Evolutionary conservation across 2,888 invertebrate genomes (phyloP).

Genomic region (Myopa testacea): DNA sequence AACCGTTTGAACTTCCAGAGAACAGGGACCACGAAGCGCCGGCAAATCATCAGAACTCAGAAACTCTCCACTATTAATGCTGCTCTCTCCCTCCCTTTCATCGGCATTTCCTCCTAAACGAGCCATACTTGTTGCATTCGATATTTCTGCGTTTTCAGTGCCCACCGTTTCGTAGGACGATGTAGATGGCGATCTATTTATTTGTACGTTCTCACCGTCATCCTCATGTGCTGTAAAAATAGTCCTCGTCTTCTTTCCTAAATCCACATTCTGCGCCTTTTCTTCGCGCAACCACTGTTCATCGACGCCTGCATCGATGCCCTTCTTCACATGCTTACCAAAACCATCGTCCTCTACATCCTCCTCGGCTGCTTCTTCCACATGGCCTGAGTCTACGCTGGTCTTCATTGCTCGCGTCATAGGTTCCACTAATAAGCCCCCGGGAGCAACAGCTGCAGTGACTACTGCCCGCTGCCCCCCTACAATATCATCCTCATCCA

Average conservation of each 20-base stretch:
- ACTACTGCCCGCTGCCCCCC: background rate
- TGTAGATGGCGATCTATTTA: conserved; percentile 62
- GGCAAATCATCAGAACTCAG: conserved; percentile 69
- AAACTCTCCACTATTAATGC: conserved; percentile 62
- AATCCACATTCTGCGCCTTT: background rate
- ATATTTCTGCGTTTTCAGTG: conserved; percentile 54
- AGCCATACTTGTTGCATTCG: conserved; percentile 25
- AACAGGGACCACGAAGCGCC: background rate
- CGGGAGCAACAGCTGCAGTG: conserved; percentile 34
- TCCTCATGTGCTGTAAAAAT: background rate
- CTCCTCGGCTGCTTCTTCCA: conserved; percentile 66
- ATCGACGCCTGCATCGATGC: conserved; percentile 41
- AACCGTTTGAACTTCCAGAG: background rate
- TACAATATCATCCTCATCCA: conserved; percentile 50
- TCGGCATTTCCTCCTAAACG: conserved; percentile 23
- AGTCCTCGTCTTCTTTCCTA: background rate
- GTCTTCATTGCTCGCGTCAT: conserved; percentile 65
- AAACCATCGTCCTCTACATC: conserved; percentile 54
- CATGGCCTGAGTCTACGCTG: conserved; percentile 67
- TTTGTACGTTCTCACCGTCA: background rate
- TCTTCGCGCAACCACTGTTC: background rate
- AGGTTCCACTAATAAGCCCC: conserved; percentile 58
- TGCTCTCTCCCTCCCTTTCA: conserved; percentile 52
- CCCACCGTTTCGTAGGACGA: conserved; percentile 68
- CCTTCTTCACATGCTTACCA: background rate